Base-by-base conservation (phyloP, 2,888 invertebrate species). In the Pilophorus perplexus region DNA sequence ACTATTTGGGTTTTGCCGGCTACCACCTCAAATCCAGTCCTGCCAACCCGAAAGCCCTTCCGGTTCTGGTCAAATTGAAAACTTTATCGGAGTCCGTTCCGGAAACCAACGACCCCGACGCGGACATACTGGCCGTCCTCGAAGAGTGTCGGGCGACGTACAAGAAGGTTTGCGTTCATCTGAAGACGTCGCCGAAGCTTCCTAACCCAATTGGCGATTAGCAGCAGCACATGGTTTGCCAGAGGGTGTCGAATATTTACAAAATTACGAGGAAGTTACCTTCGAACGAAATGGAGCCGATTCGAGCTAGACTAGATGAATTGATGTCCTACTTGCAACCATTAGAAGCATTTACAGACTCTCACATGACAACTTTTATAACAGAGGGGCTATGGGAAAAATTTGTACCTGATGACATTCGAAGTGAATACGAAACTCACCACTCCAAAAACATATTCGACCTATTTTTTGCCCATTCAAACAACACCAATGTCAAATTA, bases 351-450 rank as follows among this genome's bases (percentile, higher is more conserved):
- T 76, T 91, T 25, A 82, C 85, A 0, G 88, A 90, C 75, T 86
- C 87, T 71, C 91, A 92, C 75, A 86, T 90, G 84, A 89, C 86
- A 0, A 84, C 85, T 73, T 88, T 84, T 76, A 79, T 90, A 48
- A 86, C 86, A 0, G 79, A 85, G 8, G 78, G 83, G 46, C 82
- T 86, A 65, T 90, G 87, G 86, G 75, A 81, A 0, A 80, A 73
- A 3, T 80, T 82, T 68, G 74, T 90, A 10, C 85, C 88, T 0
- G 68, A 72, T 8, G 71, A 76, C 0, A 77, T 90, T 14, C 80
- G 78, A 73, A 71, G 74, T 0, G 81, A 84, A 73, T 75, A 52
- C 46, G 62, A 28, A 44, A 37, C 22, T 6, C 37, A 42, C 44
- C 28, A 20, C 33, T 64, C 50, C 4, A 27, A 42, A 10, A 6